Conservation (phyloP, 2,797 vertebrate genomes). For the Mico argentatus region DNA sequence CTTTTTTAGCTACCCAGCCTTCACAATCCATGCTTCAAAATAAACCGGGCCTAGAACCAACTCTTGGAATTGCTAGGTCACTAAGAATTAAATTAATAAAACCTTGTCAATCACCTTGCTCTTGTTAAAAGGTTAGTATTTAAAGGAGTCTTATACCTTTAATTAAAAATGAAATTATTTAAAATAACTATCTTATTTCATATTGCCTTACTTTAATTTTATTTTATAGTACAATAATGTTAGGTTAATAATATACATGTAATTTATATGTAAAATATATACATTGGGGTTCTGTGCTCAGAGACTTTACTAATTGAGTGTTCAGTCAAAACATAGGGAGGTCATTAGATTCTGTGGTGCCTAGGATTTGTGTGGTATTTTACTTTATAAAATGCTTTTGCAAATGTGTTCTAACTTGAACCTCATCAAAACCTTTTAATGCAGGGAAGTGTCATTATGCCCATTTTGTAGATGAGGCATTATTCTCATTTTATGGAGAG, state of each 20-base stretch:
- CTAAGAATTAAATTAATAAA: neutral
- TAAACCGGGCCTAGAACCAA: neutral
- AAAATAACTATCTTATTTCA: neutral
- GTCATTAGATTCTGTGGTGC: neutral
- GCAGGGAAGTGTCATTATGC: neutral
- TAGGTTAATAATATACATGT: neutral
- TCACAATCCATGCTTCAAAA: neutral
- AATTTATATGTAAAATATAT: neutral
- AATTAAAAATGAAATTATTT: conserved; percentile 23
- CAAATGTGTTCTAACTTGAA: neutral
- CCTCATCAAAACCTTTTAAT: neutral
- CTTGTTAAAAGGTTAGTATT: neutral
- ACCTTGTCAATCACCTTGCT: neutral
- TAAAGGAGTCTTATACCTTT: neutral
- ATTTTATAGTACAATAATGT: neutral
- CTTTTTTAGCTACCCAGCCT: neutral
- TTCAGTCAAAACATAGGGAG: neutral
- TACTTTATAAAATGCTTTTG: neutral
- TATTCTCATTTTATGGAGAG: neutral
- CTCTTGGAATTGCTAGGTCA: neutral
- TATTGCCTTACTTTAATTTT: neutral
- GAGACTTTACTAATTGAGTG: neutral
- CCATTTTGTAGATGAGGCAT: neutral
- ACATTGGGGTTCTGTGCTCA: neutral
- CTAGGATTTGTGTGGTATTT: neutral